Percentiles rank a stretch among this genome's conserved stretches.
phyloP scores from a whole-genome alignment of 2,888 invertebrate species.

The Macrophya alboannulata region DNA sequence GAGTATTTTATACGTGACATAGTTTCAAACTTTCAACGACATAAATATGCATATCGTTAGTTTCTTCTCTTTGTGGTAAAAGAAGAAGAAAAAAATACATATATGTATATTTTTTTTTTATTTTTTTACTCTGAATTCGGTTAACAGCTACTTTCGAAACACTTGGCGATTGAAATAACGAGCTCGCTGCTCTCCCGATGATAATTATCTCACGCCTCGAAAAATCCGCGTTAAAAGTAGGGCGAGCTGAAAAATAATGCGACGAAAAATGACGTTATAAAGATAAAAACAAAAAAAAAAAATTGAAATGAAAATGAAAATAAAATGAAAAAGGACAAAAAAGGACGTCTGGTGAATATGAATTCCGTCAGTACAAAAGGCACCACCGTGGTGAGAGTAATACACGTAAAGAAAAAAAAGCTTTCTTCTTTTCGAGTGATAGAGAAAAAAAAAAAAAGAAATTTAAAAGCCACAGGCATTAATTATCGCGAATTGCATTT shows the following conservation, averaged over 20 bases:
- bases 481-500: conserved; percentile 11
- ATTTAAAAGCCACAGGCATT: background rate
- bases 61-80: background rate
- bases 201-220: conserved; percentile 21
- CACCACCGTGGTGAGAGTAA: conserved; percentile 3
- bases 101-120: background rate
- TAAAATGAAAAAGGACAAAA: background rate
- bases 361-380: background rate
- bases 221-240: conserved; percentile 1
- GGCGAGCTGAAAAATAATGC: background rate
- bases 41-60: background rate
- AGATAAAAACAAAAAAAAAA: no score
- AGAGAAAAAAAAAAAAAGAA: background rate
- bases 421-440: background rate
- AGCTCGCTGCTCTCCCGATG: conserved; percentile 16
- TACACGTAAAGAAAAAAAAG: background rate
- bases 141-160: background rate
- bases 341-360: background rate
- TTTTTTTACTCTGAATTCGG: background rate
- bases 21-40: background rate
- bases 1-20: conserved; percentile 81
- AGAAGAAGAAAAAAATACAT: background rate
- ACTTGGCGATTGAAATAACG: conserved; percentile 30
- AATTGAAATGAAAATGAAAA: background rate
- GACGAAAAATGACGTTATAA: background rate